Evolutionary conservation across 2,113 vertebrate genomes (phyloP).

Genomic region (Numida meleagris): DNA sequence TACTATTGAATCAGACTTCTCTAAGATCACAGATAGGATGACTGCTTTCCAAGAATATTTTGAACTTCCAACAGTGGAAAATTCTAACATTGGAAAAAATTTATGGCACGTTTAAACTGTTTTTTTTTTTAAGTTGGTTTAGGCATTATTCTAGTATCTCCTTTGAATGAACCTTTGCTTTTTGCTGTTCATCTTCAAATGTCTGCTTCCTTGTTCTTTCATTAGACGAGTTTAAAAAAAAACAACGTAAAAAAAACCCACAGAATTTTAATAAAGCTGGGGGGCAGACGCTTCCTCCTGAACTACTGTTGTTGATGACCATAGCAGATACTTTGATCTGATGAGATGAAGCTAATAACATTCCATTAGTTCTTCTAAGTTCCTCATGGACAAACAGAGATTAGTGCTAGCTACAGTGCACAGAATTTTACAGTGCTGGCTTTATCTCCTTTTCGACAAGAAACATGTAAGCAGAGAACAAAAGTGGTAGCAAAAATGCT

Average conservation of each 20-base stretch:
- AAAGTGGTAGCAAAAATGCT: not conserved
- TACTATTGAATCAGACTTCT: not conserved
- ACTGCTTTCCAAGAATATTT: constrained; percentile 13
- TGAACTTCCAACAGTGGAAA: not conserved
- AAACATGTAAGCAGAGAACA: not conserved
- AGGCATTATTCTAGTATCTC: not conserved
- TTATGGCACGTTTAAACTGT: not conserved
- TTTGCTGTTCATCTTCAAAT: not conserved
- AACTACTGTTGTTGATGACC: constrained; percentile 12
- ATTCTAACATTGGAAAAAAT: not conserved
- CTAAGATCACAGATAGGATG: not conserved
- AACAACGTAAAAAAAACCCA: not conserved
- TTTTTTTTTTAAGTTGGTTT: not conserved
- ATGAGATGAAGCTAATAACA: not conserved
- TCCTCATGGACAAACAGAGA: not conserved
- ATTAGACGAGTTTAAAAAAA: not conserved
- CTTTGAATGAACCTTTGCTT: not conserved
- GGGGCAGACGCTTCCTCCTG: not conserved
- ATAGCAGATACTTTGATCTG: not conserved
- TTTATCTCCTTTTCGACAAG: not conserved
- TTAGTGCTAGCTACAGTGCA: not conserved
- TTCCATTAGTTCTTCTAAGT: not conserved
- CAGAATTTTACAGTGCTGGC: not conserved
- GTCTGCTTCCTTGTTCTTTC: not conserved
- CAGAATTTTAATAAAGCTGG: not conserved